Evolutionary conservation across 2,888 invertebrate species (phyloP).

Genomic region (Kuschelorhynchus macadamiae): DNA sequence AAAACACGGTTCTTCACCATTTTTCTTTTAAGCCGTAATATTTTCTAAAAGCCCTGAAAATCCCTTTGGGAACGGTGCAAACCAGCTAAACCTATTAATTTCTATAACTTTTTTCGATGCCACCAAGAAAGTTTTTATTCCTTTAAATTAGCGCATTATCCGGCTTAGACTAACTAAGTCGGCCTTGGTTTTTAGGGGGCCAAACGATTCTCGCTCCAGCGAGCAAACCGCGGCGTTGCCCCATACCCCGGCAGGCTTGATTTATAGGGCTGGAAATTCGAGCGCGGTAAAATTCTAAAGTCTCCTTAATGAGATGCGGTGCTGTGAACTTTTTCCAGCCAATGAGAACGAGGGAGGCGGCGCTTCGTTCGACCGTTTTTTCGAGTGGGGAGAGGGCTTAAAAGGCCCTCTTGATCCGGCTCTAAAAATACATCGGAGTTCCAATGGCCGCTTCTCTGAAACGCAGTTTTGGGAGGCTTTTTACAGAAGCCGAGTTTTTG

Average conservation of each 20-base stretch:
- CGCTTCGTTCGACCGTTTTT: constrained; percentile 62
- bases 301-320: constrained; percentile 69
- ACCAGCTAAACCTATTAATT: constrained; percentile 1
- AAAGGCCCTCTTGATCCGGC: constrained; percentile 65
- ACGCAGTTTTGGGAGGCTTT: constrained; percentile 66
- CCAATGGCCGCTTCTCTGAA: constrained; percentile 67
- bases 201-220: constrained; percentile 45
- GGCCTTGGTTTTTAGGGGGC: constrained; percentile 47
- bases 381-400: constrained; percentile 64
- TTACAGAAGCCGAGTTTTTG: constrained; percentile 59
- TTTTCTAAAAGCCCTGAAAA: neutral
- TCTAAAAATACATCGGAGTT: constrained; percentile 68
- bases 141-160: constrained; percentile 42
- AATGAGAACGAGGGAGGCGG: constrained; percentile 64
- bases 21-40: no score
- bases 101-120: constrained; percentile 5
- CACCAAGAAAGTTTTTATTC: constrained; percentile 42
- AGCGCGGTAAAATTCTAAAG: constrained; percentile 67
- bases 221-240: constrained; percentile 46
- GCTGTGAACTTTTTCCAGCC: constrained; percentile 68
- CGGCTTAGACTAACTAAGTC: constrained; percentile 43
- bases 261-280: constrained; percentile 67
- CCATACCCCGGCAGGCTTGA: constrained; percentile 59
- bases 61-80: neutral
- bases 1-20: no score